Evolutionary conservation across 2,113 vertebrate species (phyloP).

Genomic region (Martes martes): DNA sequence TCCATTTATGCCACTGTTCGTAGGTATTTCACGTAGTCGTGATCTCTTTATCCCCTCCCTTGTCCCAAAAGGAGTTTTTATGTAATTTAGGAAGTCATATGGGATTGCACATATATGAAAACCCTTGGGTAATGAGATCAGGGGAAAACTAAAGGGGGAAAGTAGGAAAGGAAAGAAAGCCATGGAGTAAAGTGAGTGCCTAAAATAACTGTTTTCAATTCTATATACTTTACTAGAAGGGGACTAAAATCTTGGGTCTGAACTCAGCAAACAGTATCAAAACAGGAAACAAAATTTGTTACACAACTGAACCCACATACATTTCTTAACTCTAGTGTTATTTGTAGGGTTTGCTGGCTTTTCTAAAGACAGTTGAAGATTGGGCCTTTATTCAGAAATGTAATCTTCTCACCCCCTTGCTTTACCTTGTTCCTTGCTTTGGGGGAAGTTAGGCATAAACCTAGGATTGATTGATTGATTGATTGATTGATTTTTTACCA

Average conservation of each 20-base stretch:
- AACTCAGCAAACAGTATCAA: background rate
- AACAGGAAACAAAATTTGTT: background rate
- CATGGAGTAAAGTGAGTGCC: background rate
- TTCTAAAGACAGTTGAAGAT: background rate
- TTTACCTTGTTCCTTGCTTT: background rate
- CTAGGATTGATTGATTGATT: background rate
- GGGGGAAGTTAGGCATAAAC: background rate
- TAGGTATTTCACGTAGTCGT: background rate
- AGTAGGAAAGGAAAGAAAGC: background rate
- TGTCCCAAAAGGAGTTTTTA: background rate
- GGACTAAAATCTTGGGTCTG: background rate
- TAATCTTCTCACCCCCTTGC: background rate
- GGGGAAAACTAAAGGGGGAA: background rate
- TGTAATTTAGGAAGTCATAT: background rate
- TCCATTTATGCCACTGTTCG: background rate
- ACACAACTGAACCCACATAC: background rate
- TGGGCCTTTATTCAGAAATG: background rate
- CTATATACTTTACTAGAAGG: background rate
- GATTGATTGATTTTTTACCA: too few species aligned
- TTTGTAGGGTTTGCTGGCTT: background rate
- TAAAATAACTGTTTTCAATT: background rate
- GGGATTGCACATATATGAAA: background rate
- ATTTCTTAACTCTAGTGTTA: background rate
- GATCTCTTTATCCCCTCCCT: background rate
- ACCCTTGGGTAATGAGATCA: background rate